Evolutionary conservation across 2,113 vertebrate species (phyloP).

Genomic region (Nothoprocta pentlandii): DNA sequence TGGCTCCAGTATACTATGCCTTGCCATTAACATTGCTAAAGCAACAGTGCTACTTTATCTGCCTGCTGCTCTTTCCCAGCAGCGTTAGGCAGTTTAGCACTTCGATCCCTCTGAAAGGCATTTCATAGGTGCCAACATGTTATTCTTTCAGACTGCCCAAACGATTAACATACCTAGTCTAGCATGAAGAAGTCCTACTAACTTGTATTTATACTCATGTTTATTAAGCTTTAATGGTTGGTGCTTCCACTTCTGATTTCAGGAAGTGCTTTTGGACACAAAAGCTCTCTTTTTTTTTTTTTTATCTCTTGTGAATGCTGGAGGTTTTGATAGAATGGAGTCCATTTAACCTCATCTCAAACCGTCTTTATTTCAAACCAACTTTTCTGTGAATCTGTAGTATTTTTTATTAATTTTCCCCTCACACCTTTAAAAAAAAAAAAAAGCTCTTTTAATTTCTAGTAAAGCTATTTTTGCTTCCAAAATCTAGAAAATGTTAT

Average conservation of each 20-base stretch:
- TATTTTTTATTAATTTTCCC: not conserved
- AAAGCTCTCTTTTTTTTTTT: not conserved
- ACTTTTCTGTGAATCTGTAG: not conserved
- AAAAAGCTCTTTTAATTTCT: not conserved
- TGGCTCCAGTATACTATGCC: not conserved
- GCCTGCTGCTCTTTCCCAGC: not conserved
- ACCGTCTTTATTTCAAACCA: not conserved
- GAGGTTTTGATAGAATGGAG: not conserved
- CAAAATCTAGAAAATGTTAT: not conserved
- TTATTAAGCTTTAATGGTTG: not conserved
- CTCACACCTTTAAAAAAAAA: not conserved
- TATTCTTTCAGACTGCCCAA: not conserved
- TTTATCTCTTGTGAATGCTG: not conserved
- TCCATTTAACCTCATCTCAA: not conserved
- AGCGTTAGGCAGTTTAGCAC: not conserved
- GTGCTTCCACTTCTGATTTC: not conserved
- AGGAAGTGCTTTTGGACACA: not conserved
- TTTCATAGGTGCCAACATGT: not conserved
- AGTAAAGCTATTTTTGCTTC: not conserved
- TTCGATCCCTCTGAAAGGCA: not conserved
- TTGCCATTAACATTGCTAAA: not conserved
- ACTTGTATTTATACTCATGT: fast-evolving
- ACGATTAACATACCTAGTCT: not conserved
- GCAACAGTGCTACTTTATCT: not conserved
- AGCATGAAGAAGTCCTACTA: not conserved